Percentiles rank a stretch among this genome's conserved stretches.
phyloP scores from a whole-genome alignment of 2,888 invertebrate species.

The Orchesella flavescens region DNA sequence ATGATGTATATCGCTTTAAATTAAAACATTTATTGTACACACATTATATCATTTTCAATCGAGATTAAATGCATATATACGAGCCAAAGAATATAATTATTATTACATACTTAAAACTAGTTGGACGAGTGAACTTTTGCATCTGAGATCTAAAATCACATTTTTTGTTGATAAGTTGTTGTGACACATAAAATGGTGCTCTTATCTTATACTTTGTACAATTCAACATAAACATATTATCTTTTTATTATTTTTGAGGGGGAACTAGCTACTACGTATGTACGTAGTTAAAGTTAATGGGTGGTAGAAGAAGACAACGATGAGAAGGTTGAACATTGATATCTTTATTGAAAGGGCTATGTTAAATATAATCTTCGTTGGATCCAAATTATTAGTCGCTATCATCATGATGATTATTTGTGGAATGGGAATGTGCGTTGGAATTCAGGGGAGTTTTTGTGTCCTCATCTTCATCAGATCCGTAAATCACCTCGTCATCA shows the following conservation, averaged over 20 bases:
- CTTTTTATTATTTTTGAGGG: no score
- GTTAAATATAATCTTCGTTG: no score
- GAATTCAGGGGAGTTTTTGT: conserved; percentile 79
- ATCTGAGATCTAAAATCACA: background rate
- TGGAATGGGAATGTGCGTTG: conserved; percentile 61
- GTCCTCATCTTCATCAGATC: conserved; percentile 82
- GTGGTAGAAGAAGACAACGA: no score
- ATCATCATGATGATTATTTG: conserved; percentile 69
- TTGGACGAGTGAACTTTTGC: background rate
- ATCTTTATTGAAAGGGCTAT: no score
- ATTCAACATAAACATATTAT: no score
- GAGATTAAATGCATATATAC: background rate
- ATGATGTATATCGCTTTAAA: background rate
- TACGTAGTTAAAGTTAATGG: no score
- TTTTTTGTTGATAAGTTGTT: background rate
- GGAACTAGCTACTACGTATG: no score
- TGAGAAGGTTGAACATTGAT: no score
- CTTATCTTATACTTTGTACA: no score
- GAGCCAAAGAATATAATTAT: background rate
- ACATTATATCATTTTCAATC: background rate
- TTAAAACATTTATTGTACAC: background rate
- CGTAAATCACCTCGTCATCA: conserved; percentile 96
- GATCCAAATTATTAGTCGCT: conserved; percentile 65
- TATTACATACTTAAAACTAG: background rate
- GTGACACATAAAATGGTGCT: no score